These are phyloP conservation scores for Cyprinella venusta DNA, from an alignment of 2,797 vertebrate species.

Conservation along the genomic window DNA sequence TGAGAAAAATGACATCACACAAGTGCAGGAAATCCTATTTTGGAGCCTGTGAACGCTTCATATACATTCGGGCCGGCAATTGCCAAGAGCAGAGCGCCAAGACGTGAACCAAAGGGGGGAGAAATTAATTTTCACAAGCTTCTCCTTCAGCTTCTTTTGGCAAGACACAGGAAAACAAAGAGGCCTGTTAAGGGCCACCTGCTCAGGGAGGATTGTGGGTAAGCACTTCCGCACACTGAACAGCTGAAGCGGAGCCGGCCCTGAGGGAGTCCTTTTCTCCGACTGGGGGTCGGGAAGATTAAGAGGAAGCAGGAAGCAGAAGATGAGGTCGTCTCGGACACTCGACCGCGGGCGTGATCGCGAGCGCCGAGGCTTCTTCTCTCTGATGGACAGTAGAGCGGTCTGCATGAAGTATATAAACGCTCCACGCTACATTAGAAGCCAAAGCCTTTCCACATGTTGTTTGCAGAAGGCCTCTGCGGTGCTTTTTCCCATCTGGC, in stretches of 20 bases:
- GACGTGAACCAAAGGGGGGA: constrained; percentile 18
- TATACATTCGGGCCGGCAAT: not conserved
- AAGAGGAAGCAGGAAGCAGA: constrained; percentile 41
- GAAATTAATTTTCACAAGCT: constrained; percentile 24
- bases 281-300: constrained; percentile 42
- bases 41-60: constrained; percentile 24
- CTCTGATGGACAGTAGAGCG: constrained; percentile 69
- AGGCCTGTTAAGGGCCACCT: constrained; percentile 68
- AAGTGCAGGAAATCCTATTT: constrained; percentile 40
- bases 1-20: constrained; percentile 24
- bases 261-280: constrained; percentile 30
- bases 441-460: constrained; percentile 80
- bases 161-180: constrained; percentile 65
- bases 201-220: constrained; percentile 71
- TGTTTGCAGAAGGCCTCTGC: constrained; percentile 77
- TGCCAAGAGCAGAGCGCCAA: constrained; percentile 24
- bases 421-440: constrained; percentile 79
- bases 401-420: constrained; percentile 75
- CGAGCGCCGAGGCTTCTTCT: constrained; percentile 8
- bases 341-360: not conserved
- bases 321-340: constrained; percentile 50
- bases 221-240: constrained; percentile 70
- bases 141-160: constrained; percentile 63
- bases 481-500: constrained; percentile 71
- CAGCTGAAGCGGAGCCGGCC: constrained; percentile 66